Evolutionary conservation across 2,113 vertebrate species (phyloP), one percentile per base, ranked within the genome.

Genomic region (Butastur rufipennis): DNA sequence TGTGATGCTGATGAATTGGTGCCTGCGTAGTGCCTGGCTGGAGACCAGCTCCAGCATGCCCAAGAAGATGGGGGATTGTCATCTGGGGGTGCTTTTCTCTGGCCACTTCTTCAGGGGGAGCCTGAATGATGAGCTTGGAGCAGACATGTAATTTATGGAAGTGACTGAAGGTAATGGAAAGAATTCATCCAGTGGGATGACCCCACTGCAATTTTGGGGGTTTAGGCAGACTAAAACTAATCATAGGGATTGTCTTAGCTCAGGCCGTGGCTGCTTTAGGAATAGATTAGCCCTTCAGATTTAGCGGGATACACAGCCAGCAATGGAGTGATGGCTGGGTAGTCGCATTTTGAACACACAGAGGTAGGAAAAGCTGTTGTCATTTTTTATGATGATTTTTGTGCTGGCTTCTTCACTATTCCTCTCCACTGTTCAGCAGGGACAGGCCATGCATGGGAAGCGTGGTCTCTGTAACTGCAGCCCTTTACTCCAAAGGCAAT

Each of bases 391-490:
- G 40, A 13, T 80, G 47, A 38, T 63, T 90, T 90, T 89, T 88
- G 23, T 52, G n/a, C 70, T 29, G 68, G 16, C 21, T 55, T 55
- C 53, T 94, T 83, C 27, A 2, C 47, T 62, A 2, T 56, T 95
- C n/a, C 45, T 48, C 38, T 58, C 15, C 9, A 1, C 32, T n/a
- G 17, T 58, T 78, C 42, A 31, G 40, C 0, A 0, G n/a, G 72
- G 47, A 58, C 42, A 7, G 53, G 40, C 48, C 3, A 0, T 62
- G 70, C 68, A 38, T 53, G 65, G 87, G 62, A 91, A 86, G 48
- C 1, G 0, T 6, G 32, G 53, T 26, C 21, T 38, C 40, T 26
- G 18, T 32, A 32, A 19, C 70, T 29, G 48, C 78, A 94, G 45
- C 70, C 53, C 18, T 17, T 43, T 32, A 40, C 66, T 91, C 78